Percentiles rank a stretch among this genome's conserved stretches.
Conservation (phyloP, 2,797 vertebrate species). For the Gorsachius magnificus region DNA sequence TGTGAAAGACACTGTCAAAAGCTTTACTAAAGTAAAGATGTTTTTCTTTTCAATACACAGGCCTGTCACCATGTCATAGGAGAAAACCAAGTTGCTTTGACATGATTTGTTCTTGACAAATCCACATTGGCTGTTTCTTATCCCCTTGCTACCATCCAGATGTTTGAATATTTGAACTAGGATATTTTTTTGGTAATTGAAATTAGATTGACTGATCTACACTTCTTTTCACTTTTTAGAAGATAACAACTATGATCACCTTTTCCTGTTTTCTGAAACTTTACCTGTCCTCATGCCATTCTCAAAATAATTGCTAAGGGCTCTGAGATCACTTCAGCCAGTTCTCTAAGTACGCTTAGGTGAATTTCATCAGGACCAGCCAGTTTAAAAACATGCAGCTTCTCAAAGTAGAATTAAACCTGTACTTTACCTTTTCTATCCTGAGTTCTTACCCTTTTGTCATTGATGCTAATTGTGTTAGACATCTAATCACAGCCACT, state of each 20-base stretch:
- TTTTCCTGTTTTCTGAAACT: slow-evolving; percentile 30
- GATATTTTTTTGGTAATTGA: not conserved
- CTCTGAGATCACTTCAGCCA: slow-evolving; percentile 1
- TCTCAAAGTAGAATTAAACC: slow-evolving; percentile 34
- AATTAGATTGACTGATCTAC: not conserved
- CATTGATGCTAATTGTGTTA: slow-evolving; percentile 53
- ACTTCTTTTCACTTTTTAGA: not conserved
- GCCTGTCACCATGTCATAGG: slow-evolving; percentile 12
- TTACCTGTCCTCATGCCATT: not conserved
- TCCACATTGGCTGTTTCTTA: not conserved
- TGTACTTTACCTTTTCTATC: slow-evolving; percentile 34
- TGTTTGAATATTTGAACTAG: slow-evolving; percentile 22
- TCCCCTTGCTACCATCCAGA: not conserved
- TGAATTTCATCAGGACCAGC: slow-evolving; percentile 1
- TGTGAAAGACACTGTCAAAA: not conserved
- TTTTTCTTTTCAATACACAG: slow-evolving; percentile 23
- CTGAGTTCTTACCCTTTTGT: not conserved
- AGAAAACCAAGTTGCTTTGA: not conserved
- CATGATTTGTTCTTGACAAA: slow-evolving; percentile 21
- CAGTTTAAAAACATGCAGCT: not conserved
- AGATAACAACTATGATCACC: not conserved
- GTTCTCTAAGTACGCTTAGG: not conserved
- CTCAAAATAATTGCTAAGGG: slow-evolving; percentile 26
- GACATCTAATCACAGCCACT: slow-evolving; percentile 60
- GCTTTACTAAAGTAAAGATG: not conserved